Percentiles rank a stretch among this genome's conserved stretches.
Conservation (phyloP, 2,888 invertebrate species). For the Saturnia japonica region DNA sequence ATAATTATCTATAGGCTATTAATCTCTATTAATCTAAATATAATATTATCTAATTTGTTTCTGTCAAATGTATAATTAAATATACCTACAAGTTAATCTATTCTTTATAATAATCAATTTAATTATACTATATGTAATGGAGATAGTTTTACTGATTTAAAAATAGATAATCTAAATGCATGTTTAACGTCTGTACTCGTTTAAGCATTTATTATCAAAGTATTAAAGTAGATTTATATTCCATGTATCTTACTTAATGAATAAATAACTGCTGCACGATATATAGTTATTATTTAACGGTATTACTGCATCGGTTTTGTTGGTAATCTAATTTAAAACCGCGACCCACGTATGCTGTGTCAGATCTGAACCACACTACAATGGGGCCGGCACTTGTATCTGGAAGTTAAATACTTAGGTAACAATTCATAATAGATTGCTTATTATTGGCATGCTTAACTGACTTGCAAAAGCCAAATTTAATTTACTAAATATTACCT, state of each 20-base stretch:
- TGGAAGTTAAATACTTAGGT: constrained; percentile 46
- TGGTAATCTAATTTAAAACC: constrained; percentile 87
- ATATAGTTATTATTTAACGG: neutral
- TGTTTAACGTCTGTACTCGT: neutral
- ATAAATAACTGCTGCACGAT: neutral
- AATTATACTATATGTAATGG: neutral
- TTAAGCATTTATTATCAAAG: neutral
- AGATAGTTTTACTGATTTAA: neutral
- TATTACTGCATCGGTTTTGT: constrained; percentile 82
- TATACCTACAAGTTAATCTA: neutral
- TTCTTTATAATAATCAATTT: neutral
- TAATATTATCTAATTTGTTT: neutral
- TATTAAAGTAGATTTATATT: neutral
- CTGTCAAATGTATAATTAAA: neutral
- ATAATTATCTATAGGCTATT: no score
- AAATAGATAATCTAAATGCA: neutral
- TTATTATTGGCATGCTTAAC: no score
- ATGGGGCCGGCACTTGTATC: constrained; percentile 87
- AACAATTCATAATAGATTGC: no score
- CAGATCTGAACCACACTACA: constrained; percentile 85
- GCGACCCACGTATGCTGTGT: constrained; percentile 84
- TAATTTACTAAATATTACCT: no score
- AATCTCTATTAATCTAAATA: no score
- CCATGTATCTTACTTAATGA: neutral
- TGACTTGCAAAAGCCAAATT: no score